Conservation (phyloP, 2,797 vertebrate species). For the Picus viridis region DNA sequence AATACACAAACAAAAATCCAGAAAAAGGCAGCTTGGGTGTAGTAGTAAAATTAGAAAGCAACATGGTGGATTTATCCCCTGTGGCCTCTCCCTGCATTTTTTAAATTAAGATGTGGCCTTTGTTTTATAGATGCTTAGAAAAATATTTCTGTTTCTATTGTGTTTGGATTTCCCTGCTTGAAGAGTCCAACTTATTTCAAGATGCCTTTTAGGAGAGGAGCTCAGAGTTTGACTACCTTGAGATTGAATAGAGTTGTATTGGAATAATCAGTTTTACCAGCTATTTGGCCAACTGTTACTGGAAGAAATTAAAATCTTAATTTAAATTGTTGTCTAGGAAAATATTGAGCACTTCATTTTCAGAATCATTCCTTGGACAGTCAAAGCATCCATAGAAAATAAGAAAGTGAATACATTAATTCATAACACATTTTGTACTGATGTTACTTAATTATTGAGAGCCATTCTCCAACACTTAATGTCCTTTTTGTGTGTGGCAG, state of each 20-base stretch:
- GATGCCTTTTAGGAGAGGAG: neutral
- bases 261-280: neutral
- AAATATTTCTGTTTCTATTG: neutral
- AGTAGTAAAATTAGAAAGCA: neutral
- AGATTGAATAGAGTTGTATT: neutral
- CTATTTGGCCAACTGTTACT: neutral
- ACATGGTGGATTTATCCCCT: neutral
- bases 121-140: neutral
- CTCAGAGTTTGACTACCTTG: neutral
- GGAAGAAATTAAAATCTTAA: neutral
- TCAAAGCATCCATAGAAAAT: neutral
- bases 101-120: neutral
- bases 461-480: too few species aligned
- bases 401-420: neutral
- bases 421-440: neutral
- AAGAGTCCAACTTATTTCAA: neutral
- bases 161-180: neutral
- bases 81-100: neutral
- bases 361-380: neutral
- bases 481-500: neutral
- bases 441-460: neutral
- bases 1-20: neutral
- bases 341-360: neutral
- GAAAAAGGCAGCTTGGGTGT: fast-evolving
- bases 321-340: neutral